A percentile compares a stretch with the other conserved stretches of the same genome.
Conservation (phyloP, 2,888 invertebrate genomes). For the Xestia rhomboidea region DNA sequence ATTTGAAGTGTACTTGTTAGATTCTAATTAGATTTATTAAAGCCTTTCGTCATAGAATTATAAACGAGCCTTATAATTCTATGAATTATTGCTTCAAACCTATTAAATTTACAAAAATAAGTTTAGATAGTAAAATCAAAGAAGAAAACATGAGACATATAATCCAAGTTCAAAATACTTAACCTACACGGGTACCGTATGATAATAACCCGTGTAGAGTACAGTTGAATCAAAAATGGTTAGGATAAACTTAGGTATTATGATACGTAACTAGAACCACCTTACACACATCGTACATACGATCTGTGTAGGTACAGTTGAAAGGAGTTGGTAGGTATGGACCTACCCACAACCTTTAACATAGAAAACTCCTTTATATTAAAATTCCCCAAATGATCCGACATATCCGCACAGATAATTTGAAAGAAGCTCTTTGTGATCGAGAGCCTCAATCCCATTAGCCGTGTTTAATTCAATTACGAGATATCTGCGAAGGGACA, state of each 20-base stretch:
- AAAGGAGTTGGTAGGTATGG: no score
- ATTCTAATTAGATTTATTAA: no score
- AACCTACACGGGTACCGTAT: no score
- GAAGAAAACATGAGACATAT: neutral
- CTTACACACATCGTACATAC: no score
- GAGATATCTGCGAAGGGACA: conserved; percentile 24
- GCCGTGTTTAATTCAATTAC: conserved; percentile 53
- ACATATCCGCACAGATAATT: conserved; percentile 41
- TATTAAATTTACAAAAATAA: neutral
- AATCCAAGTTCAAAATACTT: neutral
- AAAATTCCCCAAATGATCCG: conserved; percentile 45
- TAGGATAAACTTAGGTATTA: no score
- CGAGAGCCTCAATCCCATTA: conserved; percentile 49
- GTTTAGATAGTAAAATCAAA: neutral
- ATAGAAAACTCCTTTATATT: conserved; percentile 45
- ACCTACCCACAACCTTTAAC: neutral
- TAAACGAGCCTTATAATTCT: neutral
- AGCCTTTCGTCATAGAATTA: neutral
- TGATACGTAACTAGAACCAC: no score
- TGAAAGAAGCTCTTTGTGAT: conserved; percentile 49
- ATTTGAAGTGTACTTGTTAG: no score
- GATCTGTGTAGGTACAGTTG: no score
- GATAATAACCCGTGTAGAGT: no score
- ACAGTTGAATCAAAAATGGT: no score
- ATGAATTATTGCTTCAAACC: neutral